Evolutionary conservation across 37 sponge, comb jelly and placozoan genomes (phyloP).

Genomic region (Geodia barretti): DNA sequence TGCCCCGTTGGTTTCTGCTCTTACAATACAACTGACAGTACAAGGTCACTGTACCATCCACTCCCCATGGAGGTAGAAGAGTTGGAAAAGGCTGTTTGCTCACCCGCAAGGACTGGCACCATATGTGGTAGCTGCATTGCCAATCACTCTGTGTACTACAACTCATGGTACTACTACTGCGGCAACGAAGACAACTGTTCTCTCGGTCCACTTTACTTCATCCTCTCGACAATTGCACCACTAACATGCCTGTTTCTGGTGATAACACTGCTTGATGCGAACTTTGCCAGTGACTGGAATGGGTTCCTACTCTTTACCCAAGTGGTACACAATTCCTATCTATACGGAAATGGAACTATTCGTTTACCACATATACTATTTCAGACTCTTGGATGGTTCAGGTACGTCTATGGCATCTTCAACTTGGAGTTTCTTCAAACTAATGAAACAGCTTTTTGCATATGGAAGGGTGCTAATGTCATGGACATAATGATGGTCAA

Average conservation of each 20-base stretch:
- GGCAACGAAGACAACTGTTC: not conserved
- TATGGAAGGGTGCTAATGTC: constrained; percentile 39
- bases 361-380: not conserved
- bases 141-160: constrained; percentile 25
- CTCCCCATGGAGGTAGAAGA: not conserved
- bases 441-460: constrained; percentile 27
- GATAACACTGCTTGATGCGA: constrained; percentile 16
- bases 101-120: constrained; percentile 8
- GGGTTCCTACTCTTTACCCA: constrained; percentile 41
- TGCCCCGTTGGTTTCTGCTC: constrained; percentile 36
- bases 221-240: constrained; percentile 28
- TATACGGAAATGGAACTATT: constrained; percentile 22
- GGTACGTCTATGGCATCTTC: constrained; percentile 24
- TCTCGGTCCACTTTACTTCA: constrained; percentile 22
- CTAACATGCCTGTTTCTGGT: constrained; percentile 16
- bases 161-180: constrained; percentile 19
- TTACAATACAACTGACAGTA: not conserved
- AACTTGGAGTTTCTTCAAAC: constrained; percentile 40
- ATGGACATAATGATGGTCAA: constrained; percentile 42
- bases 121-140: constrained; percentile 28
- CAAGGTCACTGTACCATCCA: not conserved
- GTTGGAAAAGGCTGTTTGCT: constrained; percentile 25
- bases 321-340: not conserved
- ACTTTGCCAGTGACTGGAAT: constrained; percentile 23
- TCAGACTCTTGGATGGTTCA: not conserved